Evolutionary conservation across 2,888 invertebrate species (phyloP), one percentile per base, ranked within the genome.

Genomic region (Tholera decimalis): DNA sequence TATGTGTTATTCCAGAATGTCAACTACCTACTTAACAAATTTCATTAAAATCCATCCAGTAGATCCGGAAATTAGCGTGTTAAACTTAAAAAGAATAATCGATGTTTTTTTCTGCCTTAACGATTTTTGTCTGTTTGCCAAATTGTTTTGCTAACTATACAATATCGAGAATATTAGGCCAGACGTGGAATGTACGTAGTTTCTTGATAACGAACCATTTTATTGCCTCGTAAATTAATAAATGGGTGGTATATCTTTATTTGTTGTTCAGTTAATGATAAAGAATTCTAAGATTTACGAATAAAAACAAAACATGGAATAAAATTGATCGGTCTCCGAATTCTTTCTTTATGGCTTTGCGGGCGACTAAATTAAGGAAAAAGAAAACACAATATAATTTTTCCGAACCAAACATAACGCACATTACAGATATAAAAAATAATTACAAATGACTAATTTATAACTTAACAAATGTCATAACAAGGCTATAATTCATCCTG

Each of bases 141-240:
- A 49, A 49, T 28, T 43, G 0, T 43, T 65, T 15, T 65, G 49
- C 26, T 22, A 9, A 26, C 37, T 8, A 18, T 73, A 50, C 49
- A n/a, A 49, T 56, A n/a, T n/a, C n/a, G 35, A 57, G 43, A 46
- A 58, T 44, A 63, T 70, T 53, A 37, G 37, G 3, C 41, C 11
- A 54, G 41, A 53, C 58, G 71, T 44, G n/a, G 30, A 57, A 66
- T 61, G 22, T 65, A 46, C 57, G 60, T 54, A 73, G 73, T 73
- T 66, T 46, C 43, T 54, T 66, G 49, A 74, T 77, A 77, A 77
- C 58, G 26, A 72, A 74, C 55, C n/a, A 18, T 73, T 73, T 77
- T 66, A 61, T 58, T 66, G 50, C 77, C 49, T 73, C 57, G 60
- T 74, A 73, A 50, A 72, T 66, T 49, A 57, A 74, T 69, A 69